Percentiles rank a stretch among this genome's conserved stretches.
These are phyloP conservation scores for Danionella dracula DNA, from an alignment of 2,797 vertebrate species.

Conservation along the genomic window DNA sequence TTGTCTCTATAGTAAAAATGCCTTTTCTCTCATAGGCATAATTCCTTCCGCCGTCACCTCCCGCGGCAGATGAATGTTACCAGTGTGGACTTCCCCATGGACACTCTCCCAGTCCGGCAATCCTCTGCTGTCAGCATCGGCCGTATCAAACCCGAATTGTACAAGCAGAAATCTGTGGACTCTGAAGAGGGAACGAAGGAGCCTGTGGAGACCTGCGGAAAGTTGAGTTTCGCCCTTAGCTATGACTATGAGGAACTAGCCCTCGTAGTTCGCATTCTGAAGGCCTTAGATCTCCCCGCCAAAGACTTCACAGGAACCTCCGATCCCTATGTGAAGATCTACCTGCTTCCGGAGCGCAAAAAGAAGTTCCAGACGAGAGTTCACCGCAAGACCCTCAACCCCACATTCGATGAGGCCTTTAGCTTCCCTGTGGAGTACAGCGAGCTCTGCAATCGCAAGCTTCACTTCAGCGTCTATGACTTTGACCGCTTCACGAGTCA, in stretches of 20 bases:
- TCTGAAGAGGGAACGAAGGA: conserved; percentile 80
- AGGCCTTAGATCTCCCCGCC: conserved; percentile 92
- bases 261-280: conserved; percentile 86
- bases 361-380: conserved; percentile 98
- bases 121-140: conserved; percentile 90
- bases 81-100: conserved; percentile 92
- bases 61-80: conserved; percentile 96
- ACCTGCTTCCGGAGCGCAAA: conserved; percentile 95
- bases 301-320: conserved; percentile 97
- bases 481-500: conserved; percentile 99
- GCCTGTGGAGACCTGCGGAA: conserved; percentile 85
- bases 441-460: conserved; percentile 88
- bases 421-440: conserved; percentile 89
- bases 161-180: conserved; percentile 97
- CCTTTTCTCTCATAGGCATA: conserved; percentile 76
- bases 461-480: conserved; percentile 97
- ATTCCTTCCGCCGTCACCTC: conserved; percentile 93
- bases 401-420: conserved; percentile 90
- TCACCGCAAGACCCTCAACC: conserved; percentile 95
- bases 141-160: conserved; percentile 94
- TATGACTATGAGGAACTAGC: conserved; percentile 94
- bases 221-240: conserved; percentile 86
- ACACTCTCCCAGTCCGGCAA: conserved; percentile 82
- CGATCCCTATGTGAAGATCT: conserved; percentile 97
- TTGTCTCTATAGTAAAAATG: background rate